phyloP scores from a whole-genome alignment of 1,140 invertebrate species.

The Drosophila bocqueti region DNA sequence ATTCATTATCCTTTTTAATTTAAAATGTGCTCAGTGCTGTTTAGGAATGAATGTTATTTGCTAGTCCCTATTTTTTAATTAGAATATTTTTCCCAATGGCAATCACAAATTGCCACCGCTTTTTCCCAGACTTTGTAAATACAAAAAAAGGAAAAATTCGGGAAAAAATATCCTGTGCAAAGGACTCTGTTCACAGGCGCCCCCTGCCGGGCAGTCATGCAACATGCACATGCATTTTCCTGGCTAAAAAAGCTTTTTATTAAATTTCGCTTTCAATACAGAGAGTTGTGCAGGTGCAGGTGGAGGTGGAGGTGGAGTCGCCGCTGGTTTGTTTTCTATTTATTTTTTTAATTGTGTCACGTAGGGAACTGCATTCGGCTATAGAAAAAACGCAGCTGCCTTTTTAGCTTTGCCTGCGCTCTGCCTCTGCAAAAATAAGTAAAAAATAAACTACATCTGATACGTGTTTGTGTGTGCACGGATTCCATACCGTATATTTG shows the following conservation, averaged over 20 bases:
- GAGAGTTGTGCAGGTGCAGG: conserved; percentile 29
- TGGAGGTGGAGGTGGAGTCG: conserved; percentile 8
- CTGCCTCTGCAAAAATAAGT: conserved; percentile 3
- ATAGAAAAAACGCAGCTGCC: conserved; percentile 68
- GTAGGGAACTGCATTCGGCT: conserved; percentile 68
- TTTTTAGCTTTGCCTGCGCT: conserved; percentile 61
- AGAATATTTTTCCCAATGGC: conserved; percentile 13
- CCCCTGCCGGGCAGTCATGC: conserved; percentile 60
- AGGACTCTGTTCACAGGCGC: conserved; percentile 34
- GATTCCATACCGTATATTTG: conserved; percentile 12
- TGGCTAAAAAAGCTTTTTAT: conserved; percentile 55
- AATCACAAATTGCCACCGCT: neutral
- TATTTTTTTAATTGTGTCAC: conserved; percentile 83
- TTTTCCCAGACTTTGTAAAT: conserved; percentile 1
- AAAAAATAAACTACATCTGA: conserved; percentile 43
- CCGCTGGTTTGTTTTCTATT: conserved; percentile 60
- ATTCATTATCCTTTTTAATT: conserved; percentile 3
- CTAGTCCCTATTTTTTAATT: conserved; percentile 15
- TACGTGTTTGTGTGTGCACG: conserved; percentile 37
- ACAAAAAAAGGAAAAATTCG: conserved; percentile 6
- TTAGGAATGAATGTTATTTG: neutral
- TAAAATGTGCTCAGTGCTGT: neutral
- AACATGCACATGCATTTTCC: conserved; percentile 44
- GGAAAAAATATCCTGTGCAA: conserved; percentile 20
- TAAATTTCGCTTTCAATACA: conserved; percentile 80